Base-by-base conservation (phyloP, 2,888 invertebrate species). In the Thyatira batis region DNA sequence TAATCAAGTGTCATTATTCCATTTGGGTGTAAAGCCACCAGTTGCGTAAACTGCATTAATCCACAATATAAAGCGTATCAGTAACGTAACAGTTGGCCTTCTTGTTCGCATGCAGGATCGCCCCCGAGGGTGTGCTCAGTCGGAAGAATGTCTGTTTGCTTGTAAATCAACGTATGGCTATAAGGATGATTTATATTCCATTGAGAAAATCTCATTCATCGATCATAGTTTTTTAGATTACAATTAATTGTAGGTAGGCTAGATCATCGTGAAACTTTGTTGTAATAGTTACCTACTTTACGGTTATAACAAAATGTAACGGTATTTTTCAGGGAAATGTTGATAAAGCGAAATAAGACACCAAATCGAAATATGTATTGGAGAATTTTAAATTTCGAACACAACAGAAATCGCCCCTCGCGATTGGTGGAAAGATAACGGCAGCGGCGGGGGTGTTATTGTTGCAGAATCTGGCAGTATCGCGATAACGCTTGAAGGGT, bases 381-480 rank as follows among this genome's bases (percentile, higher is more conserved):
- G 20, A 23, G 65, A 67, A 69, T 70, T 73, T 76, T 51, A 67
- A 78, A 78, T 70, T 73, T 69, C 60, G 65, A 72, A 76, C 56
- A 56, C 54, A 53, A 45, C 49, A 28, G 53, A 59, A 54, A 64
- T 59, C 61, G 67, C 76, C 88, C 89, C 85, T 85, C 70, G 67
- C 71, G 90, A 90, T 91, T 85, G 88, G 86, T 63, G 58, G 58
- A 65, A 23, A 78, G 89, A 91, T 90, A 89, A 85, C 58, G 61
- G 69, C 60, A 53, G 65, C 72, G 75, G 73, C 74, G 78, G 78
- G 77, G 77, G 76, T 78, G 78, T 78, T 80, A 85, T 88, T 89
- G 89, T 89, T 85, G 80, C 80, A 74, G 78, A 84, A 88, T 86
- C 87, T 85, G 85, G 71, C 84, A 87, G 86, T 88, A 80, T 85